Conservation (phyloP, 1,140 invertebrate genomes). For the Temnothorax nylanderi region DNA sequence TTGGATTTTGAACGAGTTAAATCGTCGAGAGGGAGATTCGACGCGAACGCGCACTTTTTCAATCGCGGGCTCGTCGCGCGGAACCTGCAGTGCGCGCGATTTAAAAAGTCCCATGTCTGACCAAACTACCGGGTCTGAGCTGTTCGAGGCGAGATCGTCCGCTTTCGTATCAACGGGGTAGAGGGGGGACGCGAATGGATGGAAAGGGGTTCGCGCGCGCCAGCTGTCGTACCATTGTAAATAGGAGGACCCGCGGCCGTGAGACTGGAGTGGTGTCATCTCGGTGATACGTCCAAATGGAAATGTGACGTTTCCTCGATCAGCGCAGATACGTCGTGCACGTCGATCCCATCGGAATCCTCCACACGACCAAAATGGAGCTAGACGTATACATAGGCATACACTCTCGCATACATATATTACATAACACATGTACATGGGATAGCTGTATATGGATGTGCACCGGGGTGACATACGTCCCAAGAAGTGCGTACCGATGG, state of each 20-base stretch:
- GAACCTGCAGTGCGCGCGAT: background rate
- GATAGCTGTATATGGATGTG: background rate
- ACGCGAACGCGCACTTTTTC: slow-evolving; percentile 21
- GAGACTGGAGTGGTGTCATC: slow-evolving; percentile 53
- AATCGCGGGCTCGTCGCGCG: slow-evolving; percentile 20
- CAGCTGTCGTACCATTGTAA: slow-evolving; percentile 51
- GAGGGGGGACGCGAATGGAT: background rate
- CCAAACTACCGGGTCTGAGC: slow-evolving; percentile 28
- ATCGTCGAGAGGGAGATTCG: background rate
- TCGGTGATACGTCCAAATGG: slow-evolving; percentile 59
- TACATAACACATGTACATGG: slow-evolving; percentile 45
- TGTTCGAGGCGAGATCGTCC: slow-evolving; percentile 43
- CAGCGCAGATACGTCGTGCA: slow-evolving; percentile 40
- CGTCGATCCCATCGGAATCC: slow-evolving; percentile 44
- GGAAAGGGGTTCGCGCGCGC: background rate
- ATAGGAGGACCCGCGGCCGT: slow-evolving; percentile 43
- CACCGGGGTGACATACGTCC: background rate
- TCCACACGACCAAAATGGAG: slow-evolving; percentile 68
- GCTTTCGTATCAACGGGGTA: background rate
- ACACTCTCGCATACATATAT: slow-evolving; percentile 50
- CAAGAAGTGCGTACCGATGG: slow-evolving; percentile 22
- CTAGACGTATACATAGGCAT: slow-evolving; percentile 31
- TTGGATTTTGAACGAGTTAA: slow-evolving; percentile 28
- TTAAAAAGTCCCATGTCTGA: slow-evolving; percentile 57
- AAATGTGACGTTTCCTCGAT: slow-evolving; percentile 62